Base-by-base conservation (phyloP, 2,888 invertebrate genomes). In the Amiota mariae region DNA sequence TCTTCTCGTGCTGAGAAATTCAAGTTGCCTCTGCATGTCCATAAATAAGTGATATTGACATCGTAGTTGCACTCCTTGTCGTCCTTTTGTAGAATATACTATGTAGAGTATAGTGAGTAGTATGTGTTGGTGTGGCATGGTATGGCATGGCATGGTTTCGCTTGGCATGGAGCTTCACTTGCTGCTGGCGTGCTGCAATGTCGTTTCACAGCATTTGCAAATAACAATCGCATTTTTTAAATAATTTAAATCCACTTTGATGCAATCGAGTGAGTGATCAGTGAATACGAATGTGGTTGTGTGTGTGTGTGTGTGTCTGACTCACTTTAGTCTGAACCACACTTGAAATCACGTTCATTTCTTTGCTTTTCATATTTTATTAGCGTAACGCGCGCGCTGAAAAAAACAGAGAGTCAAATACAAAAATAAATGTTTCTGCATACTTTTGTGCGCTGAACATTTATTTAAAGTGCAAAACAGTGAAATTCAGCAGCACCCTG, bases 151-250 rank as follows among this genome's bases (percentile, higher is more conserved):
- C 36, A 36, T 36, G 36, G 36, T 6, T 2, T 36, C 4, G 4
- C 36, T 2, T 36, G 36, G 4, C 36, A 36, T 36, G n/a, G n/a
- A 36, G 36, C 36, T 36, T 36, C 6, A 36, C 36, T 36, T 36
- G 36, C 36, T 36, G 8, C 36, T 36, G 63, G 63, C 63, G 63
- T 63, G 63, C 63, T 12, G 36, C 18, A 13, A 84, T 83, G 83
- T 85, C 83, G 85, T 84, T 83, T 83, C 82, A 85, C 77, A 85
- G 83, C 85, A 85, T 85, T 85, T 82, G 85, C 83, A 83, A 83
- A 83, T 83, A 83, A 83, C 83, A 83, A 83, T 83, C 86, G 86
- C 86, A 83, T 83, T 83, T 83, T 83, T 83, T 83, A 85, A 83
- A 83, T 83, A 85, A 83, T 83, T 83, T 83, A 83, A 83, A 83